These are phyloP conservation scores for Chionis minor DNA, from an alignment of 2,113 vertebrate species.

Conservation along the genomic window DNA sequence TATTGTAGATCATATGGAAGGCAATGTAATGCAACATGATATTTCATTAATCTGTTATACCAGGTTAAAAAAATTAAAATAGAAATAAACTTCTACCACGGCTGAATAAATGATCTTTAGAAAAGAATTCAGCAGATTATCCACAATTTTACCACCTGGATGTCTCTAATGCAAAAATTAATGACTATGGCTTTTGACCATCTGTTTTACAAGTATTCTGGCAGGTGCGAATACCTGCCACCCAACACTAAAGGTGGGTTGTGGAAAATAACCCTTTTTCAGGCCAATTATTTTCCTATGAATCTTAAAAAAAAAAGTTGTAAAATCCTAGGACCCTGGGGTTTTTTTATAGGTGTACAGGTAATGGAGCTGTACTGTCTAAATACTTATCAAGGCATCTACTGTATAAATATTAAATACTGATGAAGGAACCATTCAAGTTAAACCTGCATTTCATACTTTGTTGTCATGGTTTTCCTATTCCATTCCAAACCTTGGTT, in stretches of 20 bases:
- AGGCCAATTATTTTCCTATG: not conserved
- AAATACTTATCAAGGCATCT: not conserved
- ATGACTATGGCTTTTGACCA: constrained; percentile 48
- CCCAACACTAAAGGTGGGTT: not conserved
- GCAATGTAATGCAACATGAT: not conserved
- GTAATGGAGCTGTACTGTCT: not conserved
- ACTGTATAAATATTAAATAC: not conserved
- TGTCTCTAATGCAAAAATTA: constrained; percentile 57
- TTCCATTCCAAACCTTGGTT: not conserved
- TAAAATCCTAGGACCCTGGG: not conserved
- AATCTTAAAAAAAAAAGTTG: not conserved
- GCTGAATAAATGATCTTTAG: not conserved
- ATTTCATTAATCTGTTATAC: not conserved
- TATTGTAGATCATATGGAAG: not conserved
- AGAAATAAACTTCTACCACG: not conserved
- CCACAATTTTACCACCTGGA: constrained; percentile 51
- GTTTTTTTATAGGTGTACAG: not conserved
- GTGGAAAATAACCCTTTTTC: not conserved
- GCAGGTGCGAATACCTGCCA: not conserved
- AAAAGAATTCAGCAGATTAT: constrained; percentile 22
- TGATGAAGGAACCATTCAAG: not conserved
- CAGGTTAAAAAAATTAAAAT: not conserved
- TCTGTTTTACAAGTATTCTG: constrained; percentile 55
- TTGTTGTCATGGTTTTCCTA: not conserved
- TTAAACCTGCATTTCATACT: not conserved